These are phyloP conservation scores for Manacus vitellinus DNA, from an alignment of 2,113 vertebrate genomes.

Conservation along the genomic window DNA sequence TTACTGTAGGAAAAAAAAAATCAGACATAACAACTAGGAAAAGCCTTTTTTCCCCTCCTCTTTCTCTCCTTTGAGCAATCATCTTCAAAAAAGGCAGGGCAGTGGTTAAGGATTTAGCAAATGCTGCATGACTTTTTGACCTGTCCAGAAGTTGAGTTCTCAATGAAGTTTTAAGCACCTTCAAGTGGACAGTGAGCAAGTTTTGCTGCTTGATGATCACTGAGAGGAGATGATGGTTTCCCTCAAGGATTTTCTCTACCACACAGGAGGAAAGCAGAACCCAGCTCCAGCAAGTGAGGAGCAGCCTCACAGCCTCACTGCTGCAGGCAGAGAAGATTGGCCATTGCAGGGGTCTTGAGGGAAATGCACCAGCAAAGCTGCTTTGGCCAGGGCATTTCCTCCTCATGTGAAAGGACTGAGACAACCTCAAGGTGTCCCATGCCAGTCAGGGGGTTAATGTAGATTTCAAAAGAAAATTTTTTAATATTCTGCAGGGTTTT, in stretches of 20 bases:
- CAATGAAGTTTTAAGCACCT: background rate
- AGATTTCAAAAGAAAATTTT: background rate
- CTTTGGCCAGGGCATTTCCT: background rate
- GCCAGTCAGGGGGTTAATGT: background rate
- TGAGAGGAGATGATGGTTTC: background rate
- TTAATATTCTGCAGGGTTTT: background rate
- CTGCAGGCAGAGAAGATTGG: background rate
- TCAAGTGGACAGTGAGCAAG: background rate
- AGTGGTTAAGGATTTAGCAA: background rate
- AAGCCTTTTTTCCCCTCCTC: background rate
- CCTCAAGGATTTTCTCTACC: background rate
- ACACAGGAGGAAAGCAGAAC: background rate
- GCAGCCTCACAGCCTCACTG: rapidly evolving
- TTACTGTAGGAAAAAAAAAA: background rate
- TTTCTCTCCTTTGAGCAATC: background rate
- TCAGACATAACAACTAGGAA: background rate
- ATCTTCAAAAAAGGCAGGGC: conserved; percentile 14
- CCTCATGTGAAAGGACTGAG: background rate
- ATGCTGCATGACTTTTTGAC: background rate
- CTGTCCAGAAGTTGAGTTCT: background rate
- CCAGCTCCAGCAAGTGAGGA: background rate
- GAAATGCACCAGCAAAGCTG: background rate
- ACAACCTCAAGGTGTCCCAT: background rate
- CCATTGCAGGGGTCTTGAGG: background rate
- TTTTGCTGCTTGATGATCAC: background rate